phyloP scores from a whole-genome alignment of 2,113 vertebrate genomes.

The Gymnarchus niloticus region DNA sequence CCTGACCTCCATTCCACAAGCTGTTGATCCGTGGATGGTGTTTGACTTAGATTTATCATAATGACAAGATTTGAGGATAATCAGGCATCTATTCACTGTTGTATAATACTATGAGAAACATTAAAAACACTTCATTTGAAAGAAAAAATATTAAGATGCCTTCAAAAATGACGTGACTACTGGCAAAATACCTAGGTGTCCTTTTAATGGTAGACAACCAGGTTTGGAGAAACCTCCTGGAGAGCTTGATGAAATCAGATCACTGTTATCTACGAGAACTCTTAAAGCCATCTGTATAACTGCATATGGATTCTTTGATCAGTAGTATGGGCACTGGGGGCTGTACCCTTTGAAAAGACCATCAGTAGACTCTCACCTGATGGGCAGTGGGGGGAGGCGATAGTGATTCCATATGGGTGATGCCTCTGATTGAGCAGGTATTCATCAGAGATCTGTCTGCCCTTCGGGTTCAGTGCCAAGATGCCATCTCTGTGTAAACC shows the following conservation, averaged over 20 bases:
- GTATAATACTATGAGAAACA: not conserved
- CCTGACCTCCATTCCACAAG: not conserved
- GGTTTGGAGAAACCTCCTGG: not conserved
- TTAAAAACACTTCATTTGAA: not conserved
- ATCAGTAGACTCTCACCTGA: conserved; percentile 54
- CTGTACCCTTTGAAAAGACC: too few species aligned
- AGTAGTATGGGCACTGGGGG: not conserved
- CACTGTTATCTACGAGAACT: not conserved
- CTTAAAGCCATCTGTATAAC: not conserved
- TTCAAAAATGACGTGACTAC: not conserved
- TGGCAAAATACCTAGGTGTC: not conserved
- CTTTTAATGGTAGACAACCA: not conserved
- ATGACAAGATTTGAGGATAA: not conserved
- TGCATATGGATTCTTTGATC: not conserved
- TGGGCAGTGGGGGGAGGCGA: conserved; percentile 65
- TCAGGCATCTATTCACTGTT: not conserved
- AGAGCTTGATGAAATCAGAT: not conserved
- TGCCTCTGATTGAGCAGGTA: conserved; percentile 72
- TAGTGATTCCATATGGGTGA: conserved; percentile 74
- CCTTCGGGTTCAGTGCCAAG: conserved; percentile 65
- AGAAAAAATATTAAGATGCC: not conserved
- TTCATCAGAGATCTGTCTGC: conserved; percentile 56
- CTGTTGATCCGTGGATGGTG: not conserved
- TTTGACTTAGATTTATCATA: not conserved
- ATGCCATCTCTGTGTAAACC: conserved; percentile 64